Evolutionary conservation across 2,888 invertebrate species (phyloP).

Genomic region (Spatulosminthurus flaviceps): DNA sequence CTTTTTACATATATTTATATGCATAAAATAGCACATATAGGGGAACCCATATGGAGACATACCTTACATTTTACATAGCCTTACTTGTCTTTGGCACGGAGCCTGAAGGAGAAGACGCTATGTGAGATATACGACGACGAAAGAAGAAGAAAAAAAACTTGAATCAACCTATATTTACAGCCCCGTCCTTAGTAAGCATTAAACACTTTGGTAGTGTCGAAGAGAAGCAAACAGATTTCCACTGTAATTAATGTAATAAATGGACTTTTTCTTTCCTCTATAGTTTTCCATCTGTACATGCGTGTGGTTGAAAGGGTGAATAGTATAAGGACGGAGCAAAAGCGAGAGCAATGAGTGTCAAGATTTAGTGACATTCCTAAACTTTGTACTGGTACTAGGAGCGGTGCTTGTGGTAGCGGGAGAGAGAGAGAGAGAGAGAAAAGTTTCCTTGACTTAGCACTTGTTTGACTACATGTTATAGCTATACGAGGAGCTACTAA

Average conservation of each 20-base stretch:
- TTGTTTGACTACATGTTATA: conserved; percentile 18
- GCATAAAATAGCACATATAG: too few relatives aligned
- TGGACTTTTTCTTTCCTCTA: not conserved
- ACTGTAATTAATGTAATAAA: conserved; percentile 13
- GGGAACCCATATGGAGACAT: too few relatives aligned
- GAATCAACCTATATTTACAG: conserved; percentile 5
- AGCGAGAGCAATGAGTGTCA: not conserved
- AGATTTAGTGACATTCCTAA: conserved; percentile 12
- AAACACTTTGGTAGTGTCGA: not conserved
- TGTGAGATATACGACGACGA: too few relatives aligned
- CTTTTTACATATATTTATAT: too few relatives aligned
- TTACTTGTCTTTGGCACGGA: not conserved
- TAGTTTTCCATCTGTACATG: too few relatives aligned
- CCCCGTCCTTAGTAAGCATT: not conserved
- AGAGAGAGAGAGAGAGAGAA: conserved; percentile 2
- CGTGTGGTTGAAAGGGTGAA: not conserved
- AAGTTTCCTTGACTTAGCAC: not conserved
- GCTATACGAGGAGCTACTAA: too few relatives aligned
- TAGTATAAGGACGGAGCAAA: not conserved
- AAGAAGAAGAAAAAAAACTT: not conserved
- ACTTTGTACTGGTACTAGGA: not conserved
- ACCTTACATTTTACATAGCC: too few relatives aligned
- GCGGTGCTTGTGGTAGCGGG: not conserved
- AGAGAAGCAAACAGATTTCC: not conserved
- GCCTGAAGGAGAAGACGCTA: not conserved